These are phyloP conservation scores for Adelosebastes latens DNA, from an alignment of 2,797 vertebrate species.

Conservation along the genomic window DNA sequence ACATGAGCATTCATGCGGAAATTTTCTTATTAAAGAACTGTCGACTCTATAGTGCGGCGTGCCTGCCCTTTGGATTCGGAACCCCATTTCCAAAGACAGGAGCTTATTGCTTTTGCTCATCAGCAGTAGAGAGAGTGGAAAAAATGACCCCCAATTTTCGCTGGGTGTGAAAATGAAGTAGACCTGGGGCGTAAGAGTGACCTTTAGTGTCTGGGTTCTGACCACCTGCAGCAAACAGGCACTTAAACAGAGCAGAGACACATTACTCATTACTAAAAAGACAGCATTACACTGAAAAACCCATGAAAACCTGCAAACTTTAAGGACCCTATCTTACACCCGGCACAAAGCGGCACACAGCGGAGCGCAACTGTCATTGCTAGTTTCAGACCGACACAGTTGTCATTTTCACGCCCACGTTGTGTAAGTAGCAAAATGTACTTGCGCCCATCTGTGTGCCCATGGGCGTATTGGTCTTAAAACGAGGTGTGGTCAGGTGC, in stretches of 20 bases:
- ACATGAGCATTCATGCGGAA: slow-evolving; percentile 60
- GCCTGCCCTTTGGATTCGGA: slow-evolving; percentile 54
- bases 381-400: too few relatives aligned
- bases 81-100: slow-evolving; percentile 43
- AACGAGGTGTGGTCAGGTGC: too few relatives aligned
- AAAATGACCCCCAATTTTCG: slow-evolving; percentile 27
- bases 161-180: slow-evolving; percentile 38
- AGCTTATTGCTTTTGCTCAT: slow-evolving; percentile 66
- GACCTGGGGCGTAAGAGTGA: slow-evolving; percentile 4
- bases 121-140: slow-evolving; percentile 1
- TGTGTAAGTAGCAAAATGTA: too few relatives aligned
- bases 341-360: too few relatives aligned
- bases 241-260: not conserved
- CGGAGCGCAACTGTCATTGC: too few relatives aligned
- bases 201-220: slow-evolving; percentile 28
- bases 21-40: slow-evolving; percentile 71
- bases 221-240: not conserved
- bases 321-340: too few relatives aligned
- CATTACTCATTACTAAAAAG: slow-evolving; percentile 4
- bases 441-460: too few relatives aligned
- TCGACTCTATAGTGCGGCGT: slow-evolving; percentile 30
- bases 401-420: too few relatives aligned
- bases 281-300: not conserved
- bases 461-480: too few relatives aligned
- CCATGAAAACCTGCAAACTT: not conserved